Evolutionary conservation across 1,140 invertebrate genomes (phyloP), one percentile per base, ranked within the genome.

Genomic region (Apis cerana): DNA sequence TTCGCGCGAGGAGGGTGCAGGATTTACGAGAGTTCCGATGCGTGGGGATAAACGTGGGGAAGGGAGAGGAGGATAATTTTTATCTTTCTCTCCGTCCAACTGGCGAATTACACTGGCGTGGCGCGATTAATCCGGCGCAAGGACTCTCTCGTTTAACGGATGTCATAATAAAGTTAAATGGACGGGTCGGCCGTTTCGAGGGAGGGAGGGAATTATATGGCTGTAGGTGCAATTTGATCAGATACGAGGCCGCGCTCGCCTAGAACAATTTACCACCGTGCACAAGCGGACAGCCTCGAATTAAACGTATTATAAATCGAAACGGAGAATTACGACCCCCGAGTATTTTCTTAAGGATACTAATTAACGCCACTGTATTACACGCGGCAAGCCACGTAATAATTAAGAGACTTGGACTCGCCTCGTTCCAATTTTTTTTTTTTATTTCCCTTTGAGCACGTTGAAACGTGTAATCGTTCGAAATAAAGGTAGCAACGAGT

Each of bases 291-390:
- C 59, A 69, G 23, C 23, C 58, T 79, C 21, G 80, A 70, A 85
- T 89, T 89, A 84, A 89, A 83, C 74, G 74, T 65, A 68, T 89
- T 89, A 89, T 89, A 43, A 43, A 43, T 43, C 33, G 33, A 43
- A 43, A 43, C 33, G 33, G 33, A 78, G 74, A 75, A 85, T 62
- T 52, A 62, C 72, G 64, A 59, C 70, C 50, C 59, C 19, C 54
- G 52, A 33, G 27, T 48, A 79, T 85, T 85, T 85, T 82, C 81
- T 61, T 84, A 77, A 75, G 85, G 75, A 69, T 81, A 84, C 83
- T 80, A 87, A 88, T 89, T 89, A 89, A 85, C 75, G 75, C 78
- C 80, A 87, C 83, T 56, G 80, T 86, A 56, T 83, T 88, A 85
- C 83, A 71, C 72, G 85, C 72, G 81, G 88, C 64, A 83, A 80